Percentiles rank a stretch among this genome's conserved stretches.
These are phyloP conservation scores for Dysidea cf. avara DNA, from an alignment of 37 sponge, comb jelly and placozoan species.

Conservation along the genomic window DNA sequence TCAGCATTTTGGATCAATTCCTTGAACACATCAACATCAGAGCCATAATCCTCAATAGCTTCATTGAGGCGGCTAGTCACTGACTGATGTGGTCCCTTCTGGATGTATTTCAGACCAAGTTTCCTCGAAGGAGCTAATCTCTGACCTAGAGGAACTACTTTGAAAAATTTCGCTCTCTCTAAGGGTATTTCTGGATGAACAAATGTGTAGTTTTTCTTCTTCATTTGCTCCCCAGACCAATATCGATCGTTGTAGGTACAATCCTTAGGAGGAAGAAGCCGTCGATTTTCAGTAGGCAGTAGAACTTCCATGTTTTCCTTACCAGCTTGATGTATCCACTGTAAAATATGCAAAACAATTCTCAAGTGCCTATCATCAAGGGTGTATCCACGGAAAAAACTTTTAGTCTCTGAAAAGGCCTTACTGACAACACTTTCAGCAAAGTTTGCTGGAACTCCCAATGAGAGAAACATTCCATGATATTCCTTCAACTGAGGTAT, in stretches of 20 bases:
- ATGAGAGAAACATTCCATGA: neutral
- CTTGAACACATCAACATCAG: slow-evolving; percentile 73
- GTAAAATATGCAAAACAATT: slow-evolving; percentile 20
- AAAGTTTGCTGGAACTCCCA: slow-evolving; percentile 6
- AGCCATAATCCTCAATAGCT: slow-evolving; percentile 66
- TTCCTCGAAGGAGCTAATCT: slow-evolving; percentile 45
- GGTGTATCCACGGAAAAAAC: neutral
- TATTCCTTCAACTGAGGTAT: neutral
- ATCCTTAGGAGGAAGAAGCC: slow-evolving; percentile 17
- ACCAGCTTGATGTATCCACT: slow-evolving; percentile 9
- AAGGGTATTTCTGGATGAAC: slow-evolving; percentile 37
- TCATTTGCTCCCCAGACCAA: slow-evolving; percentile 18
- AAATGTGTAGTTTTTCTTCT: slow-evolving; percentile 9
- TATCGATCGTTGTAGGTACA: slow-evolving; percentile 62
- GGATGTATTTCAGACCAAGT: slow-evolving; percentile 18
- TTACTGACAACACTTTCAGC: slow-evolving; percentile 1
- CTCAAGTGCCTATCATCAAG: slow-evolving; percentile 5
- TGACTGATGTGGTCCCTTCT: slow-evolving; percentile 43
- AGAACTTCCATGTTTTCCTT: slow-evolving; percentile 4
- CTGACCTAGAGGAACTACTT: slow-evolving; percentile 46
- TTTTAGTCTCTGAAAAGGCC: neutral
- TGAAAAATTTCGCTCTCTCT: slow-evolving; percentile 36
- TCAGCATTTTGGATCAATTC: slow-evolving; percentile 92
- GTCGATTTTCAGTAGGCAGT: slow-evolving; percentile 27
- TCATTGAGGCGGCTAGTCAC: slow-evolving; percentile 56